These are phyloP conservation scores for Micromys minutus DNA, from an alignment of 2,113 vertebrate species.

Conservation along the genomic window DNA sequence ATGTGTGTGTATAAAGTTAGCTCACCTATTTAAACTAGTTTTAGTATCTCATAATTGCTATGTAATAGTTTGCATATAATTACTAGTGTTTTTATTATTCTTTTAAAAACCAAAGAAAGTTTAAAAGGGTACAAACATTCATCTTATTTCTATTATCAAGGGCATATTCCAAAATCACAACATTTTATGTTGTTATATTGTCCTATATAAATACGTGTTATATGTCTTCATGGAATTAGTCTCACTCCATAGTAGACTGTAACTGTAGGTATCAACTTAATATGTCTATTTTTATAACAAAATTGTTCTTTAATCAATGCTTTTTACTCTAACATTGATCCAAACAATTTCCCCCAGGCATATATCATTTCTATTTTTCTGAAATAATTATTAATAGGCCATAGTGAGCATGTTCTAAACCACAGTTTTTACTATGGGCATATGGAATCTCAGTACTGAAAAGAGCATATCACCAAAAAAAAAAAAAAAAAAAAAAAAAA, in stretches of 20 bases:
- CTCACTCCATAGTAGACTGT: not conserved
- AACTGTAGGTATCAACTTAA: no score
- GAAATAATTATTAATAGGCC: not conserved
- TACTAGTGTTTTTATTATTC: not conserved
- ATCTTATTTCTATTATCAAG: not conserved
- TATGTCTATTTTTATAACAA: not conserved
- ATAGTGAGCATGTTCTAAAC: not conserved
- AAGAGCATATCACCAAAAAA: not conserved
- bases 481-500: no score
- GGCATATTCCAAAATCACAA: not conserved
- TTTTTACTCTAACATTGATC: not conserved
- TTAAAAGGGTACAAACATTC: not conserved
- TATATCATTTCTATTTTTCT: not conserved
- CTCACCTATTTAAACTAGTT: not conserved
- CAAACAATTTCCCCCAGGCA: no score
- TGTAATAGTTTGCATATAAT: not conserved
- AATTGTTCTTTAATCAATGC: no score
- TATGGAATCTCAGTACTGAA: not conserved
- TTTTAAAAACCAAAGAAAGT: not conserved
- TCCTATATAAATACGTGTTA: not conserved
- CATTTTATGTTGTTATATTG: not conserved
- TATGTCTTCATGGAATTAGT: no score
- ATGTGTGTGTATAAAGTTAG: no score
- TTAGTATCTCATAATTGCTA: not conserved
- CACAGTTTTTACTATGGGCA: not conserved